Conservation (phyloP, 1,140 invertebrate genomes). For the Andrena cerasifolii region DNA sequence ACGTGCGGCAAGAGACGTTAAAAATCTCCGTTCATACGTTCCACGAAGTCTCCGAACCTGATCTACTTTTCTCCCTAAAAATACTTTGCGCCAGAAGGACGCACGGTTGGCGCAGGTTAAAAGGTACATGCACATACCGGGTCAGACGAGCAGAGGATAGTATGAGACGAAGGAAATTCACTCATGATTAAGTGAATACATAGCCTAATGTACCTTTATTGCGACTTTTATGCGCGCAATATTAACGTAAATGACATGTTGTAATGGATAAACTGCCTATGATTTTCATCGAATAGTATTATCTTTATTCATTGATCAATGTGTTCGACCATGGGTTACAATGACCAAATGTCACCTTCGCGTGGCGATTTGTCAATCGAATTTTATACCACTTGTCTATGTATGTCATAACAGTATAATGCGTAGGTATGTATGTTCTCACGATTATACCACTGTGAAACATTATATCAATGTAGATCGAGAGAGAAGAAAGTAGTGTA, state of each 20-base stretch:
- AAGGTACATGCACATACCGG: too few relatives aligned
- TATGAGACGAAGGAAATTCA: not conserved
- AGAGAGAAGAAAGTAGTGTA: too few relatives aligned
- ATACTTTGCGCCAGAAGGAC: constrained; percentile 4
- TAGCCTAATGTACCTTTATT: not conserved
- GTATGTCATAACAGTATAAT: too few relatives aligned
- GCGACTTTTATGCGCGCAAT: not conserved
- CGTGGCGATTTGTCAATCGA: not conserved
- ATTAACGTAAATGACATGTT: not conserved
- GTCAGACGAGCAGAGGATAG: too few relatives aligned
- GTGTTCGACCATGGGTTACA: not conserved
- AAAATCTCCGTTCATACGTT: constrained; percentile 50
- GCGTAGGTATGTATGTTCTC: not conserved
- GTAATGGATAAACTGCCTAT: not conserved
- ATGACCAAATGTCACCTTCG: not conserved
- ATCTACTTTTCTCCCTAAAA: constrained; percentile 37
- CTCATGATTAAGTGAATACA: not conserved
- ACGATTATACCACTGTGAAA: not conserved
- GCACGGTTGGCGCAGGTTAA: not conserved
- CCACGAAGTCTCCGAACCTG: constrained; percentile 22
- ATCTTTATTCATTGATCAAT: not conserved
- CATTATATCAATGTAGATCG: too few relatives aligned
- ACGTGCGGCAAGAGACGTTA: constrained; percentile 46
- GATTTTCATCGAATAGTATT: not conserved
- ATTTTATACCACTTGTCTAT: not conserved